A percentile compares a stretch with the other conserved stretches of the same genome.
Conservation (phyloP, 2,888 invertebrate species). For the Coleophora flavipennella region DNA sequence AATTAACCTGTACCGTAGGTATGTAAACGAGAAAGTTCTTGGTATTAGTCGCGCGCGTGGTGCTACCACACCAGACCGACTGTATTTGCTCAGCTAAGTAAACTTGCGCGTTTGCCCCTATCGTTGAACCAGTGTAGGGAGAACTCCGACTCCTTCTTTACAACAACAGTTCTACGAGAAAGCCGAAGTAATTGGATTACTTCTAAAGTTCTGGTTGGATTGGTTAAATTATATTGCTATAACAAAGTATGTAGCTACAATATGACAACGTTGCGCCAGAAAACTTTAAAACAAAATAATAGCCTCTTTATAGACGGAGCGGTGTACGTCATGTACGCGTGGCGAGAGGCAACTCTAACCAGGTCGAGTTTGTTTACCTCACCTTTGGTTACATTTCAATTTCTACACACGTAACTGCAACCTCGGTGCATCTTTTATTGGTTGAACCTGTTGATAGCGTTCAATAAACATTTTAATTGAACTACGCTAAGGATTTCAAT, state of each 20-base stretch:
- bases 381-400: conserved; percentile 31
- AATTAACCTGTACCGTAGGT: too few relatives aligned
- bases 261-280: conserved; percentile 46
- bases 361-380: conserved; percentile 47
- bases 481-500: too few relatives aligned
- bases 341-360: conserved; percentile 33
- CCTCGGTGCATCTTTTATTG: conserved; percentile 23
- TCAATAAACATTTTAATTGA: too few relatives aligned
- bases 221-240: conserved; percentile 43
- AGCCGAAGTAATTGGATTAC: conserved; percentile 25
- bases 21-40: conserved; percentile 56
- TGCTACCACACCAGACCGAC: conserved; percentile 58
- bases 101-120: conserved; percentile 53
- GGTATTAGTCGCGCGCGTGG: conserved; percentile 50
- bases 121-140: conserved; percentile 32
- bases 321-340: too few relatives aligned
- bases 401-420: conserved; percentile 19
- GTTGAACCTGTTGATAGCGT: conserved; percentile 11
- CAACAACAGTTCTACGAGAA: conserved; percentile 12
- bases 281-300: conserved; percentile 46
- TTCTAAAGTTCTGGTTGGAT: conserved; percentile 25
- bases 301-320: conserved; percentile 29
- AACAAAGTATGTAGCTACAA: too few relatives aligned
- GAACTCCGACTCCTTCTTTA: conserved; percentile 17
- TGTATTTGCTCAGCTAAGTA: conserved; percentile 67